These are phyloP conservation scores for Hylaeus anthracinus DNA, from an alignment of 1,140 invertebrate species.

Conservation along the genomic window DNA sequence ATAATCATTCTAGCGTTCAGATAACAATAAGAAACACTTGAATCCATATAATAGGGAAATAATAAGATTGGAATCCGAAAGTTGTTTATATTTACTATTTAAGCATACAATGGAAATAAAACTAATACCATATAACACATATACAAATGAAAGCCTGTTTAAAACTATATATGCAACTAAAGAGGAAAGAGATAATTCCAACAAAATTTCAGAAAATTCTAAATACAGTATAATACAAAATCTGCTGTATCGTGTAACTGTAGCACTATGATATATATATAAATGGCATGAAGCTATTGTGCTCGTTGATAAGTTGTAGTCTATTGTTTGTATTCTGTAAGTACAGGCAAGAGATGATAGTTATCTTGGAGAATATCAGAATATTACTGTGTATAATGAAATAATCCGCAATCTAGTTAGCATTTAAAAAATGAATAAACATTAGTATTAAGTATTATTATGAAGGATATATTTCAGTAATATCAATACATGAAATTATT, in stretches of 20 bases:
- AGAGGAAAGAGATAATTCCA: not conserved
- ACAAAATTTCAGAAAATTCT: not conserved
- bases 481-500: not conserved
- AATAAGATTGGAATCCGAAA: constrained; percentile 23
- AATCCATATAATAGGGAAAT: constrained; percentile 1
- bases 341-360: not conserved
- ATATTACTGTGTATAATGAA: not conserved
- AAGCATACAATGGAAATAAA: not conserved
- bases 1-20: not conserved
- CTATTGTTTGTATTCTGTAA: not conserved
- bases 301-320: not conserved
- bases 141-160: not conserved
- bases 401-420: not conserved
- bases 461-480: not conserved
- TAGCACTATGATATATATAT: not conserved
- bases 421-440: not conserved
- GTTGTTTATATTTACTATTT: not conserved
- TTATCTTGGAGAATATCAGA: not conserved
- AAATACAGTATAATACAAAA: not conserved
- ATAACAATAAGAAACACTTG: not conserved
- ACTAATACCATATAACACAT: not conserved
- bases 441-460: not conserved
- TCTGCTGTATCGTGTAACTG: not conserved
- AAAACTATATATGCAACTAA: not conserved
- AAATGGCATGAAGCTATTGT: not conserved